Percentiles rank a stretch among this genome's conserved stretches.
Conservation (phyloP, 2,888 invertebrate species). For the Neria commutata region DNA sequence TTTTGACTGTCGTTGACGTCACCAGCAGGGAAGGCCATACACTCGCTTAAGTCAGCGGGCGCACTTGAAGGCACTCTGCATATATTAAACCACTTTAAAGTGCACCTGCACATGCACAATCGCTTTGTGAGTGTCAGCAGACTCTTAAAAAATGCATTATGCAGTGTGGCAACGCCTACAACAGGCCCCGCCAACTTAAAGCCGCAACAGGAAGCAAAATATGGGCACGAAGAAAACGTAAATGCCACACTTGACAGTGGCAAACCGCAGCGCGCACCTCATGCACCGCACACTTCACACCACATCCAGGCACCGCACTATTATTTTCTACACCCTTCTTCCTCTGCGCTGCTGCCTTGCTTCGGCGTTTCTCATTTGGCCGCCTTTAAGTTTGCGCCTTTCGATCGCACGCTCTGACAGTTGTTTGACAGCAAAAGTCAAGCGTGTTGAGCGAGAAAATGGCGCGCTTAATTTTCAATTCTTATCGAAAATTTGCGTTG, state of each 20-base stretch:
- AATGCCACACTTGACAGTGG: neutral
- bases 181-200: too few relatives aligned
- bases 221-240: neutral
- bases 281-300: too few relatives aligned
- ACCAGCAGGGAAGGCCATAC: too few relatives aligned
- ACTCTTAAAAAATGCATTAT: neutral
- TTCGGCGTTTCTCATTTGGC: too few relatives aligned
- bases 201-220: neutral
- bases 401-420: neutral
- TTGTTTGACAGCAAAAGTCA: too few relatives aligned
- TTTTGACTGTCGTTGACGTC: too few relatives aligned
- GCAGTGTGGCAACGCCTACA: neutral
- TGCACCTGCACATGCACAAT: neutral
- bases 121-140: too few relatives aligned
- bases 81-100: neutral
- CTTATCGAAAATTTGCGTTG: slow-evolving; percentile 1
- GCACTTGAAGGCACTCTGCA: neutral
- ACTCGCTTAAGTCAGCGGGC: neutral
- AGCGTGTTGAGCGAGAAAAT: neutral
- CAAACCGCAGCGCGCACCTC: too few relatives aligned
- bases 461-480: slow-evolving; percentile 3
- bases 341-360: too few relatives aligned
- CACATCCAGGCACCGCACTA: too few relatives aligned
- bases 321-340: too few relatives aligned
- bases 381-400: too few relatives aligned